Conservation (phyloP, 2,888 invertebrate species). For the Seira ritae region DNA sequence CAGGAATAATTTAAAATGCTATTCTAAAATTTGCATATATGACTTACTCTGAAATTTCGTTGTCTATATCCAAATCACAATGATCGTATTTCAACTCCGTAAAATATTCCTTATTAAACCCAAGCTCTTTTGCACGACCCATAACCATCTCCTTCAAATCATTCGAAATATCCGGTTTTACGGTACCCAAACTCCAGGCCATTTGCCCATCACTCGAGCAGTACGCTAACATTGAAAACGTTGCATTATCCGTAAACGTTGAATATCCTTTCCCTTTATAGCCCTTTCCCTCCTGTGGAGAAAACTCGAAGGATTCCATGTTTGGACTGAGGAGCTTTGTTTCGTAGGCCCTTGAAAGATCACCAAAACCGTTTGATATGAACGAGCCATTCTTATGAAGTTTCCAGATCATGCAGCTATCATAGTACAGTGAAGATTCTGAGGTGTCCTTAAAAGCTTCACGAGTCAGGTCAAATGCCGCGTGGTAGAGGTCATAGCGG, state of each 20-base stretch:
- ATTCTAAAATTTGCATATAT: too few relatives aligned
- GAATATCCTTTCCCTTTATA: neutral
- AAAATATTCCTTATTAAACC: slow-evolving; percentile 39
- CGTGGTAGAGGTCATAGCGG: slow-evolving; percentile 39
- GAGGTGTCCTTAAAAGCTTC: slow-evolving; percentile 32
- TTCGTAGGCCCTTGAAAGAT: slow-evolving; percentile 12
- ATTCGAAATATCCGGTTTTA: too few relatives aligned
- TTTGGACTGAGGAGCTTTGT: neutral
- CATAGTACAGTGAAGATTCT: slow-evolving; percentile 44
- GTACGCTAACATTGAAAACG: neutral
- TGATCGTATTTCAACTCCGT: slow-evolving; percentile 42
- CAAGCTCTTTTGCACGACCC: slow-evolving; percentile 22
- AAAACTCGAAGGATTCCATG: slow-evolving; percentile 27
- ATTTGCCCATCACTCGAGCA: slow-evolving; percentile 22
- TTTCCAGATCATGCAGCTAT: slow-evolving; percentile 43
- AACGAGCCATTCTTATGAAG: slow-evolving; percentile 32
- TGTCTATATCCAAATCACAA: neutral
- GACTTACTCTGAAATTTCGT: too few relatives aligned
- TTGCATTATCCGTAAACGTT: slow-evolving; percentile 17
- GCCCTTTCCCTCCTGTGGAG: neutral
- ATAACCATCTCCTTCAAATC: too few relatives aligned
- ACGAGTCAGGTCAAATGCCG: slow-evolving; percentile 26
- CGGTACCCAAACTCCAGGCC: slow-evolving; percentile 28
- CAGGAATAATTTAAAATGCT: too few relatives aligned
- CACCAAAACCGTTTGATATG: slow-evolving; percentile 35